Percentiles rank a stretch among this genome's conserved stretches.
Evolutionary conservation across 2,797 vertebrate genomes (phyloP).

Genomic region (Rhadinocentrus ornatus): DNA sequence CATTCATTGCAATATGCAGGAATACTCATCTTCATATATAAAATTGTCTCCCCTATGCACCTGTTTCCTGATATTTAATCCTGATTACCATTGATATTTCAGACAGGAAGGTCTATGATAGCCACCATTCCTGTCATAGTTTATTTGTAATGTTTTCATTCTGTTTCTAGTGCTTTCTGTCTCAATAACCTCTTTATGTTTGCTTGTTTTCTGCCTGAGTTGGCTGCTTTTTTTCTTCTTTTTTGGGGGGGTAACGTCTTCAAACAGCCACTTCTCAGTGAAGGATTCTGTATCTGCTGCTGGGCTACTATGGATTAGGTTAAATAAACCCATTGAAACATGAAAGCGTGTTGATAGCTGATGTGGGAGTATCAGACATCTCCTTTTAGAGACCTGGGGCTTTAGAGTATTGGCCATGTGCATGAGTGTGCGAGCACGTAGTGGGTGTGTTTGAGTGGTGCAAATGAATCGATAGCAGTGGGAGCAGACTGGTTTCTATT

Average conservation of each 20-base stretch:
- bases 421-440: conserved; percentile 15
- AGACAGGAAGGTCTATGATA: background rate
- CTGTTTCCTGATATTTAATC: background rate
- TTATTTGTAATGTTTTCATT: background rate
- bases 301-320: conserved; percentile 58
- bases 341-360: conserved; percentile 70
- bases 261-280: conserved; percentile 32
- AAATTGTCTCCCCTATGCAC: background rate
- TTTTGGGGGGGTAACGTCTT: background rate
- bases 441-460: conserved; percentile 31
- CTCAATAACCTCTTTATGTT: conserved; percentile 8
- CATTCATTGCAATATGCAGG: background rate
- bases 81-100: background rate
- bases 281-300: conserved; percentile 31
- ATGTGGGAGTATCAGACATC: conserved; percentile 65
- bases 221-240: background rate
- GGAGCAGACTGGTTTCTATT: conserved; percentile 71
- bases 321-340: conserved; percentile 68
- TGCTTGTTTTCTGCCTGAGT: background rate
- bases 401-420: conserved; percentile 30
- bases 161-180: background rate
- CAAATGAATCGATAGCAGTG: conserved; percentile 74
- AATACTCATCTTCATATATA: background rate
- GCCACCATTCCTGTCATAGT: background rate
- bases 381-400: conserved; percentile 55